Evolutionary conservation across 2,888 invertebrate species (phyloP), one percentile per base, ranked within the genome.

Genomic region (Erebia epiphron): DNA sequence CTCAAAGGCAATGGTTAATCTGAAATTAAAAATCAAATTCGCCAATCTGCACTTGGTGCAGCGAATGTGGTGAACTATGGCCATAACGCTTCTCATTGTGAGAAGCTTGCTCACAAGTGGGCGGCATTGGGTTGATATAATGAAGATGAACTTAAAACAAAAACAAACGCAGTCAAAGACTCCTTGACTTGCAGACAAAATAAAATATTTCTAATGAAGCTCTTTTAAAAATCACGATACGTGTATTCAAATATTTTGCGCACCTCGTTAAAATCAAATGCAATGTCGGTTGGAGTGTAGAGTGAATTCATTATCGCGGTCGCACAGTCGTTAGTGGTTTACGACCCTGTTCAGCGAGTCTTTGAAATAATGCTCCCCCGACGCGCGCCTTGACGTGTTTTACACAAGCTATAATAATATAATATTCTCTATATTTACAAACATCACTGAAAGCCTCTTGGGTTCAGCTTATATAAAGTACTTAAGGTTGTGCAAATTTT

Each of bases 321-420:
- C 83, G 86, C 84, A 86, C 86, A 87, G 88, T 89, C 89, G 89
- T 90, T 90, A 90, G 91, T 82, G 88, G 89, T 89, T 89, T 86
- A 88, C 87, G 84, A 85, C 85, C 82, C 83, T 85, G 87, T 86
- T 90, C 86, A 81, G 86, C 83, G 87, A 87, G 89, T 88, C 90
- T 87, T 86, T 87, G 87, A 87, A 88, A 89, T 89, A 89, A 89
- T 86, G 86, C 85, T 86, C 88, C 87, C 88, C 68, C 76, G 87
- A 83, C 82, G 80, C 85, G 83, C 82, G 80, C 85, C 84, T 82
- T 80, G 79, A 77, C 78, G 77, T 78, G 78, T 79, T 82, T 78
- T 78, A 79, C 78, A 79, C 78, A 75, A 60, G 56, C 73, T 69
- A 68, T 73, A 73, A 50, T 50, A 50, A 16, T 18, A 54, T 74